Conservation (phyloP, 2,113 vertebrate genomes). For the Leucoraja erinaceus region DNA sequence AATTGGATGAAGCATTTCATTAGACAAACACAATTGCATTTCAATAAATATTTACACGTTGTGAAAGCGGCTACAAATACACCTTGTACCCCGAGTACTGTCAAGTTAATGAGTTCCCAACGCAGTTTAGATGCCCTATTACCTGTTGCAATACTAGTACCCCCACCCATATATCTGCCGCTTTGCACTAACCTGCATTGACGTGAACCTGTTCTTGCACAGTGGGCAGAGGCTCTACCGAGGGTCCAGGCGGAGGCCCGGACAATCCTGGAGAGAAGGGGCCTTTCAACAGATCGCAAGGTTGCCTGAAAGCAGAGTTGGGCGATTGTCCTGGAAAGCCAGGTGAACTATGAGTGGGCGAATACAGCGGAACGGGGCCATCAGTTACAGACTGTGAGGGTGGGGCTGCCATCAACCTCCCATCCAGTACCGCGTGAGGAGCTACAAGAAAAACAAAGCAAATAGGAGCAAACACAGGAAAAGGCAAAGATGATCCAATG, state of each 20-base stretch:
- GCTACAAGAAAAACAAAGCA: slow-evolving; percentile 52
- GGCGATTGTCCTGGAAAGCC: slow-evolving; percentile 23
- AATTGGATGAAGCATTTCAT: neutral
- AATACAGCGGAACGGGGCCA: slow-evolving; percentile 61
- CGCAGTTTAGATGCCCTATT: neutral
- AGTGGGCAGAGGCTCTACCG: slow-evolving; percentile 45
- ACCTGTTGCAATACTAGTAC: no score
- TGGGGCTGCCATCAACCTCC: slow-evolving; percentile 48
- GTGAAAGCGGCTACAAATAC: neutral
- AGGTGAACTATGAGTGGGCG: slow-evolving; percentile 49
- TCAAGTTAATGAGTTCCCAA: neutral
- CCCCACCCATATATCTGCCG: neutral
- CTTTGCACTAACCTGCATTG: slow-evolving; percentile 53
- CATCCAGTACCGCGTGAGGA: slow-evolving; percentile 60
- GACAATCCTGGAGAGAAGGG: slow-evolving; percentile 51
- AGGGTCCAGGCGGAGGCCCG: slow-evolving; percentile 42
- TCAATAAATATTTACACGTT: neutral
- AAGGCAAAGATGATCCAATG: no score
- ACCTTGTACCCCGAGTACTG: neutral
- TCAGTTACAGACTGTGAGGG: slow-evolving; percentile 45
- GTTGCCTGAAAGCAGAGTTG: slow-evolving; percentile 51
- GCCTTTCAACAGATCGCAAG: slow-evolving; percentile 54
- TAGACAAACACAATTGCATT: neutral
- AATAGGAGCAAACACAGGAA: neutral
- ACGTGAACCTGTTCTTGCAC: slow-evolving; percentile 46